phyloP scores from a whole-genome alignment of 1,140 invertebrate species.

The Spodoptera frugiperda region DNA sequence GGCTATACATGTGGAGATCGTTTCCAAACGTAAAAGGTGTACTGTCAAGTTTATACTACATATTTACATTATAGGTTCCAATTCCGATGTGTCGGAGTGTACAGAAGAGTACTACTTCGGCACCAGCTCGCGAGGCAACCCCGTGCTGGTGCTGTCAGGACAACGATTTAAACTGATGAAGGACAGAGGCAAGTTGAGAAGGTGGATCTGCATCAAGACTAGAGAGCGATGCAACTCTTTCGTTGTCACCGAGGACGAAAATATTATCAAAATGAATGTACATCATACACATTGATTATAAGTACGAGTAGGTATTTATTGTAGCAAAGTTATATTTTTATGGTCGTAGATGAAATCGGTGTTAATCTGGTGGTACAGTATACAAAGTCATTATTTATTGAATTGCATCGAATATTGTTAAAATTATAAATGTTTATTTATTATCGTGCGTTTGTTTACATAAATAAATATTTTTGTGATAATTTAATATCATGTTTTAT shows the following conservation, averaged over 20 bases:
- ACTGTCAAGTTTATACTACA: too few relatives aligned
- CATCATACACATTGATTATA: constrained; percentile 57
- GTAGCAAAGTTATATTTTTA: background rate
- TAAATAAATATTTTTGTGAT: constrained; percentile 4
- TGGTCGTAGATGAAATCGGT: background rate
- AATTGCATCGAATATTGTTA: constrained; percentile 19
- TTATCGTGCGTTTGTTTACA: background rate
- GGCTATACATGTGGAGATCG: too few relatives aligned
- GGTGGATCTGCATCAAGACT: constrained; percentile 65
- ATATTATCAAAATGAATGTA: constrained; percentile 53
- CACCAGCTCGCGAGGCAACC: constrained; percentile 59
- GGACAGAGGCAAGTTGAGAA: constrained; percentile 37
- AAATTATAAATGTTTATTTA: constrained; percentile 3
- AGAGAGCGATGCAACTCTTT: constrained; percentile 58
- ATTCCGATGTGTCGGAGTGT: background rate
- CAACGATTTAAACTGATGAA: constrained; percentile 60
- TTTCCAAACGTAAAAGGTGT: too few relatives aligned
- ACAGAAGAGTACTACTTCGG: constrained; percentile 55
- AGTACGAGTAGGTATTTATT: background rate
- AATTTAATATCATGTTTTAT: constrained; percentile 12
- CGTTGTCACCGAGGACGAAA: constrained; percentile 53
- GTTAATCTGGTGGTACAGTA: background rate
- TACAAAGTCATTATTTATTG: background rate
- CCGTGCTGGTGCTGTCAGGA: constrained; percentile 53
- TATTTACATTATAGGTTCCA: too few relatives aligned